Evolutionary conservation across 2,797 vertebrate genomes (phyloP), one percentile per base, ranked within the genome.

Genomic region (Trachops cirrhosus): DNA sequence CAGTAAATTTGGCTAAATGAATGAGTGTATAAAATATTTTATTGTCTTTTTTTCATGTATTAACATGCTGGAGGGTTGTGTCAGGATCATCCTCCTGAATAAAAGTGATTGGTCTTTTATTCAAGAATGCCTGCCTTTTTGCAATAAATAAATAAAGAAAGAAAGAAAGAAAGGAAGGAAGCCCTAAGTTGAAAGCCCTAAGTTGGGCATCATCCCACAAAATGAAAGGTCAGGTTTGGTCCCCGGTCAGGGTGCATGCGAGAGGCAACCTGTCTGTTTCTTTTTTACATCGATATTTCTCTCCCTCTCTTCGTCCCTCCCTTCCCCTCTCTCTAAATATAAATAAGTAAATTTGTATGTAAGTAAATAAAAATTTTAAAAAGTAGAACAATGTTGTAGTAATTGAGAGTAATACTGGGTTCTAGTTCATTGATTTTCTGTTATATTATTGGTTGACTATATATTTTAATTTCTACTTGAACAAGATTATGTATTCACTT

Each of bases 401-500:
- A 82, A 75, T 71, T 80, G 24, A 89, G 50, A 78, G 0, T 75
- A 74, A 16, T 79, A 64, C 78, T 85, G 24, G 26, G 14, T 67
- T 95, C 68, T 95, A 32, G 26, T 68, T 88, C 74, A 78, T 74
- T 82, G 48, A 57, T 78, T 92, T 93, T 32, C 9, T 88, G 2
- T 89, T 88, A 24, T 71, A 68, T 68, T 92, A 50, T 74, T 82
- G 39, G 29, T 67, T 95, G 75, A 78, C 44, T 85, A 2, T 90
- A 54, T 77, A 92, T 94, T 89, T 88, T 95, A 75, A 88, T 92
- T 85, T 5, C 54, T 94, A 54, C 34, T 94, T 70, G 67, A 97
- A 50, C 37, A 94, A 37, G 14, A 46, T 88, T 89, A 29, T 92
- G 22, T 91, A 71, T 95, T 92, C 64, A 91, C 34, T 46, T 89